Conservation (phyloP, 2,113 vertebrate species). For the Corythornis madagascariensis region DNA sequence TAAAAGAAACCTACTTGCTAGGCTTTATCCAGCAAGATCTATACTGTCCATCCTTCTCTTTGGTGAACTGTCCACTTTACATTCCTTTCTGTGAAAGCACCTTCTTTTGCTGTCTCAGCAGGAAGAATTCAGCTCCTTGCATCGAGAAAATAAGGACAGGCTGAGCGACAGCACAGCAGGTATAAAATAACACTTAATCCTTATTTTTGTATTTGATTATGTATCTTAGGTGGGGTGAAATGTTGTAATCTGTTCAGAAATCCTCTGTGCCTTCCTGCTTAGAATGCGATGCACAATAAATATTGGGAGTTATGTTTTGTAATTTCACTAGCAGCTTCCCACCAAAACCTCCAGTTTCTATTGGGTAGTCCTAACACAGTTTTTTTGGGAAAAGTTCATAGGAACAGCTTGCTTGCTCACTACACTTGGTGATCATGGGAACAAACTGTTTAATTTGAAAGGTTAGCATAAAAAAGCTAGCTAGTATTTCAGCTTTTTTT, state of each 20-base stretch:
- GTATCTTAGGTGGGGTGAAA: neutral
- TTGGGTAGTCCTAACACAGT: neutral
- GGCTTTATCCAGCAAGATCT: neutral
- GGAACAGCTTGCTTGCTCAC: neutral
- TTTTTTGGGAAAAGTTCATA: neutral
- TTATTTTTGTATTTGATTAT: neutral
- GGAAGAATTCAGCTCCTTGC: slow-evolving; percentile 75
- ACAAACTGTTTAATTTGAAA: neutral
- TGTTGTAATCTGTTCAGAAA: neutral
- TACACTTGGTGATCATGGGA: neutral
- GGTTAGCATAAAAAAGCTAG: neutral
- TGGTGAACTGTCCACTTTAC: neutral
- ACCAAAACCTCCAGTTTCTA: neutral
- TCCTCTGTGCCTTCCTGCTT: neutral
- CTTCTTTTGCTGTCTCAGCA: slow-evolving; percentile 60
- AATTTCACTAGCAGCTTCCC: neutral
- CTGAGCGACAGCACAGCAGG: slow-evolving; percentile 76
- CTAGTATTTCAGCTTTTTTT: neutral
- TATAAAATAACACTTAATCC: neutral
- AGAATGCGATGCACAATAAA: neutral
- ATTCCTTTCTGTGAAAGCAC: neutral
- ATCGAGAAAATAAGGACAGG: slow-evolving; percentile 69
- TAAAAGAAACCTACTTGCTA: neutral
- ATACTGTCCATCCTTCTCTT: neutral
- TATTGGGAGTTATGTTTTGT: neutral